Evolutionary conservation across 2,888 invertebrate species (phyloP), one percentile per base, ranked within the genome.

Genomic region (Parnassius orleans): DNA sequence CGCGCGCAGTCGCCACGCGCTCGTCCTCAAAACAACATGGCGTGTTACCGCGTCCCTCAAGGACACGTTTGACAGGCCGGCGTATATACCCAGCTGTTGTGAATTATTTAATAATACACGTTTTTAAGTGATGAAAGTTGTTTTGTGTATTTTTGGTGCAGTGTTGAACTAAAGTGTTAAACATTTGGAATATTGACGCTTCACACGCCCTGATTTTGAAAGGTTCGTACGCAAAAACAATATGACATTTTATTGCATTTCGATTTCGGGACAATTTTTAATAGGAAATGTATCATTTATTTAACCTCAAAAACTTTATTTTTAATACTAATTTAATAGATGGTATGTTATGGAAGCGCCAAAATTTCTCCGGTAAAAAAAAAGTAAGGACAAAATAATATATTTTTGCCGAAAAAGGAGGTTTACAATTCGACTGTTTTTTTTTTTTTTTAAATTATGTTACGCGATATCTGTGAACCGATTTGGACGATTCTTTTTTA

Each of bases 1-100:
- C 75, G 78, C 82, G 88, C 90, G 88, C 90, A 90, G 90, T 90
- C 87, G 87, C 82, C 87, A 86, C 87, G 88, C 90, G 90, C 84
- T 81, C 82, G 86, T 84, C 83, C 83, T 79, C 79, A 78, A 83
- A 80, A 74, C 81, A 85, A 86, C 84, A 88, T 87, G 90, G 88
- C 86, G 89, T 73, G 72, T 56, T 14, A 51, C 57, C 72, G 79
- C 80, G 82, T 83, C 78, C 82, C 76, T 78, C 86, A 87, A 88
- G 89, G 89, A 87, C 87, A 80, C 75, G 59, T 77, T 74, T 87
- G 84, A 87, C 86, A 87, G 74, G 76, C 83, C 85, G 80, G 75
- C 73, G 80, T 79, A 79, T 80, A 78, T 79, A 74, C 69, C 48
- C 79, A 80, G 73, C 76, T 76, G 79, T 79, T 73, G 54, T 54